Evolutionary conservation across 2,113 vertebrate species (phyloP).

Genomic region (Pluvianellus socialis): DNA sequence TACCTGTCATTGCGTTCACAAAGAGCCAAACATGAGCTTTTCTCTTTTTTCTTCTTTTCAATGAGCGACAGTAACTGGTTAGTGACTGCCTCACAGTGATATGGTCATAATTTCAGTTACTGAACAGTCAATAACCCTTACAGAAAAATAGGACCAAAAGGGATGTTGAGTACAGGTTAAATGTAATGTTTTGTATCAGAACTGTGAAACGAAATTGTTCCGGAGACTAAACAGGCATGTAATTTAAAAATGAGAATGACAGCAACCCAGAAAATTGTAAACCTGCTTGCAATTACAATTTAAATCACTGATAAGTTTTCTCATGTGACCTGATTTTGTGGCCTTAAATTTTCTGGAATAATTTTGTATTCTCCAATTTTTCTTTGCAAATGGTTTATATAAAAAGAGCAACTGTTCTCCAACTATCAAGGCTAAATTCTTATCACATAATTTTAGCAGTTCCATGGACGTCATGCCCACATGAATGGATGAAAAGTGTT

Average conservation of each 20-base stretch:
- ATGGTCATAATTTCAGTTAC: background rate
- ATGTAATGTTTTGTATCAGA: background rate
- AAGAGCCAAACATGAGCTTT: background rate
- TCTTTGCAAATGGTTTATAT: background rate
- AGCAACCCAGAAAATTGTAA: background rate
- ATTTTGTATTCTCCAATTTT: background rate
- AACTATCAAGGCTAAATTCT: background rate
- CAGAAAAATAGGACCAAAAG: background rate
- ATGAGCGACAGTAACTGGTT: background rate
- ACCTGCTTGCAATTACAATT: background rate
- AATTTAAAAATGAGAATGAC: background rate
- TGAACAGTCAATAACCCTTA: background rate
- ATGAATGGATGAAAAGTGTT: background rate
- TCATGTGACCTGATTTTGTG: background rate
- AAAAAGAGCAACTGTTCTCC: background rate
- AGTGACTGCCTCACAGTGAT: background rate
- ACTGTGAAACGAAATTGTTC: background rate
- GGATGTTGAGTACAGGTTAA: background rate
- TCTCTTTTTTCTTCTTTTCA: background rate
- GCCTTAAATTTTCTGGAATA: background rate
- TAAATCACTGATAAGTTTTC: background rate
- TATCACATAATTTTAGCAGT: background rate
- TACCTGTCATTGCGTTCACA: accelerated
- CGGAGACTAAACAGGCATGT: background rate
- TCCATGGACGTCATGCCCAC: background rate